Conservation (phyloP, 2,113 vertebrate genomes). For the Chitala chitala region DNA sequence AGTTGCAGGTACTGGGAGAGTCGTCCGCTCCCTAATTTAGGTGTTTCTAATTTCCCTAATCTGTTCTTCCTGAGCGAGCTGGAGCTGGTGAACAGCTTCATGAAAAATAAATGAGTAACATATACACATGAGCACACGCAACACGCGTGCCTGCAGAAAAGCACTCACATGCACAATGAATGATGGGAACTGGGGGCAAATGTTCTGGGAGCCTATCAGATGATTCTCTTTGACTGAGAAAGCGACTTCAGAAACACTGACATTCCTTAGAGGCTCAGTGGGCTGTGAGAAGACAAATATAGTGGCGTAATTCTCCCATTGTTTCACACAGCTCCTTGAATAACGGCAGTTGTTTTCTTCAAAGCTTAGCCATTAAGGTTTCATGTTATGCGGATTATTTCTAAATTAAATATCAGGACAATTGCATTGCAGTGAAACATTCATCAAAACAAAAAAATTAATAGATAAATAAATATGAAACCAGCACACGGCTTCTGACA, state of each 20-base stretch:
- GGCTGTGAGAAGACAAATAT: neutral
- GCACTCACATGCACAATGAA: neutral
- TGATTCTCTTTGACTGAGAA: neutral
- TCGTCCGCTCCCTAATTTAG: constrained; percentile 31
- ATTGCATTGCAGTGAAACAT: neutral
- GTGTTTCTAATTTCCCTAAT: constrained; percentile 43
- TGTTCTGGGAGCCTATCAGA: neutral
- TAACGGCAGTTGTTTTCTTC: neutral
- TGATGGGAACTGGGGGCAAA: neutral
- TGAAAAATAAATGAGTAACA: constrained; percentile 33
- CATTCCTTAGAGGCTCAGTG: neutral
- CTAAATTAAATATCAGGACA: neutral
- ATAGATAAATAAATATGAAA: neutral
- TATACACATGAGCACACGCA: neutral
- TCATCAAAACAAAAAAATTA: neutral
- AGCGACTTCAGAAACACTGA: neutral
- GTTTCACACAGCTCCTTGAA: neutral
- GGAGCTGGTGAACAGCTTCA: constrained; percentile 20
- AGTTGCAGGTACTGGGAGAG: neutral
- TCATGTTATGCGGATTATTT: neutral
- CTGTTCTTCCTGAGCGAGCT: constrained; percentile 36
- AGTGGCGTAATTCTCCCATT: neutral
- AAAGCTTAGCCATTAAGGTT: neutral
- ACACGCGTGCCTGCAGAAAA: neutral
- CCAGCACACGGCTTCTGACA: neutral